Evolutionary conservation across 2,113 vertebrate species (phyloP).

Genomic region (Catharus minimus): DNA sequence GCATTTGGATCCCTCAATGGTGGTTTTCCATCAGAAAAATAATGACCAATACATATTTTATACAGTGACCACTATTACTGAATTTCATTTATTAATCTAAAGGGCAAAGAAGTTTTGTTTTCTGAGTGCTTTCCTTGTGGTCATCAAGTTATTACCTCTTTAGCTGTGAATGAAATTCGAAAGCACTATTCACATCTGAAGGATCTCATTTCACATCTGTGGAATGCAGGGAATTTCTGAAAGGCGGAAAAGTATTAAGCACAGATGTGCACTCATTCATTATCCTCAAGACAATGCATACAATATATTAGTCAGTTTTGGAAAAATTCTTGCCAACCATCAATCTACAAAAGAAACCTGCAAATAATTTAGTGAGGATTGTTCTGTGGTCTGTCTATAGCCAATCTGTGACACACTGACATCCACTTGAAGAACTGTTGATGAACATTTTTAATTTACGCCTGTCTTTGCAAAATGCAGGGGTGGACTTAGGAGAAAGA

Average conservation of each 20-base stretch:
- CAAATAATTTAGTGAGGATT: background rate
- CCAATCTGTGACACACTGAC: background rate
- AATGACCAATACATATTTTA: background rate
- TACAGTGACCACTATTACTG: background rate
- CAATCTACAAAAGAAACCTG: background rate
- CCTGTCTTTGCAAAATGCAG: background rate
- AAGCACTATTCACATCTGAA: background rate
- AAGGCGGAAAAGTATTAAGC: background rate
- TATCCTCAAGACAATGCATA: background rate
- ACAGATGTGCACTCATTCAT: constrained; percentile 52
- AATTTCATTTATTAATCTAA: background rate
- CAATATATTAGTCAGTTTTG: background rate
- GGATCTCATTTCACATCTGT: background rate
- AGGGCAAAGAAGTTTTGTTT: background rate
- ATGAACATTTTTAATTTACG: background rate
- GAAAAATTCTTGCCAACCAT: background rate
- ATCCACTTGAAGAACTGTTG: background rate
- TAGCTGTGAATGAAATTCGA: constrained; percentile 7
- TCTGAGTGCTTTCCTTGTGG: background rate
- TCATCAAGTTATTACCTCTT: background rate
- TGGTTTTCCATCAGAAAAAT: background rate
- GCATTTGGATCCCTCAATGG: background rate
- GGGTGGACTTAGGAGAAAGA: background rate
- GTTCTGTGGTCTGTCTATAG: background rate
- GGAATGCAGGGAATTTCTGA: constrained; percentile 31